A percentile compares a stretch with the other conserved stretches of the same genome.
Conservation (phyloP, 2,113 vertebrate species). For the Sturnira hondurensis region DNA sequence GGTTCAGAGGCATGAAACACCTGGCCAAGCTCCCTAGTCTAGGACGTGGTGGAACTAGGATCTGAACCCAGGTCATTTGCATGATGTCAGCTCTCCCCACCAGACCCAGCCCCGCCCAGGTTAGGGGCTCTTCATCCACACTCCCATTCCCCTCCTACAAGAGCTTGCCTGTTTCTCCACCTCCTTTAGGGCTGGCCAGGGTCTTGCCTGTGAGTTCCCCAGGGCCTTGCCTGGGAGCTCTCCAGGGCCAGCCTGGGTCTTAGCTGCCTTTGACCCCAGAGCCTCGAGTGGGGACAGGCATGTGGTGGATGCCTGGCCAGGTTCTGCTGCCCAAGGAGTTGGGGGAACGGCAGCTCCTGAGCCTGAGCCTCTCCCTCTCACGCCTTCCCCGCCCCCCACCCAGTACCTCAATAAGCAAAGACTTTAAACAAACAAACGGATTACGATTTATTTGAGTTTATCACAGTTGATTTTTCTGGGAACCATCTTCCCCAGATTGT, state of each 20-base stretch:
- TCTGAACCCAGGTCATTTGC: neutral
- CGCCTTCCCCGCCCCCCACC: neutral
- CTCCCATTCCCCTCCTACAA: no score
- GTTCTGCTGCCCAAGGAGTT: neutral
- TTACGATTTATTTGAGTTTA: slow-evolving; percentile 84
- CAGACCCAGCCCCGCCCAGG: neutral
- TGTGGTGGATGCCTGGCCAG: neutral
- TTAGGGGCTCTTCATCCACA: neutral
- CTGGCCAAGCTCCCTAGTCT: neutral
- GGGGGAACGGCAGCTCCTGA: neutral
- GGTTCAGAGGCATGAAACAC: neutral
- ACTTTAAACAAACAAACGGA: slow-evolving; percentile 76
- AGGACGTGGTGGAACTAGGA: neutral
- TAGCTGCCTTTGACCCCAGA: neutral
- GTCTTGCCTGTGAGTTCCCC: neutral
- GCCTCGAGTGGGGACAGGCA: neutral
- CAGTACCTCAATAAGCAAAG: slow-evolving; percentile 53
- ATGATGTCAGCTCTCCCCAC: rapidly evolving
- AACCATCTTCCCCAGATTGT: slow-evolving; percentile 69
- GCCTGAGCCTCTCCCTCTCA: neutral
- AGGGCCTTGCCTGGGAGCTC: neutral
- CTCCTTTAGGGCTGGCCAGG: neutral
- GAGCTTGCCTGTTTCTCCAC: neutral
- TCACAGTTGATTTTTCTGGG: slow-evolving; percentile 73
- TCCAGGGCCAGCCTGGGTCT: neutral